Evolutionary conservation across 2,888 invertebrate genomes (phyloP), one percentile per base, ranked within the genome.

Genomic region (Lithophane socia): DNA sequence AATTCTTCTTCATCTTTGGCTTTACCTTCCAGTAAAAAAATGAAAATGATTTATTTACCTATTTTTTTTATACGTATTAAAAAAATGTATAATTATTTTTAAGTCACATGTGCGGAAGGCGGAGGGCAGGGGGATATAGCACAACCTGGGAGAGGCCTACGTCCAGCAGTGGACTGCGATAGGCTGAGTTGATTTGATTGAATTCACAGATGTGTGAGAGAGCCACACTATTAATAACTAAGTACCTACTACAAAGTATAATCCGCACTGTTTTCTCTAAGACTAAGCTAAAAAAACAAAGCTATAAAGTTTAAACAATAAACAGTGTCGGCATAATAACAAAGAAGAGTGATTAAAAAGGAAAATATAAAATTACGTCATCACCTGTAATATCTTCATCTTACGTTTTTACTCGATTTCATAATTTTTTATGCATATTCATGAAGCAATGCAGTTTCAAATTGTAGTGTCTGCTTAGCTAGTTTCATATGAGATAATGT

Each of bases 341-440:
- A 82, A 72, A 73, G 16, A 37, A 60, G 29, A 29, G 16, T 13
- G 2, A n/a, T 21, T 29, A 49, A 84, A 71, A 71, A 54, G 0
- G 1, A 61, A 73, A 18, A 61, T 3, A 66, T 44, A 47, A 44
- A 29, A 64, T 82, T 61, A 69, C 74, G 56, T 69, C 71, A 74
- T 49, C 73, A 18, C 7, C 29, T 9, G 44, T 21, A 44, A n/a
- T 42, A 24, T 58, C 13, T 73, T 29, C 70, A 74, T 24, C n/a
- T 37, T 66, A 42, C 47, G 44, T 63, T 80, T 63, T 54, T 10
- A 58, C 24, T 58, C 9, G 12, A 75, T 80, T 75, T 80, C 75
- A 69, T 74, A 74, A 69, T 80, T 61, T 56, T 37, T 37, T 7
- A 49, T 71, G 37, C 80, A 74, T 80, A 80, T 82, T 67, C 58